These are phyloP conservation scores for Drosophila pegasa DNA, from an alignment of 2,888 invertebrate species.

Conservation along the genomic window DNA sequence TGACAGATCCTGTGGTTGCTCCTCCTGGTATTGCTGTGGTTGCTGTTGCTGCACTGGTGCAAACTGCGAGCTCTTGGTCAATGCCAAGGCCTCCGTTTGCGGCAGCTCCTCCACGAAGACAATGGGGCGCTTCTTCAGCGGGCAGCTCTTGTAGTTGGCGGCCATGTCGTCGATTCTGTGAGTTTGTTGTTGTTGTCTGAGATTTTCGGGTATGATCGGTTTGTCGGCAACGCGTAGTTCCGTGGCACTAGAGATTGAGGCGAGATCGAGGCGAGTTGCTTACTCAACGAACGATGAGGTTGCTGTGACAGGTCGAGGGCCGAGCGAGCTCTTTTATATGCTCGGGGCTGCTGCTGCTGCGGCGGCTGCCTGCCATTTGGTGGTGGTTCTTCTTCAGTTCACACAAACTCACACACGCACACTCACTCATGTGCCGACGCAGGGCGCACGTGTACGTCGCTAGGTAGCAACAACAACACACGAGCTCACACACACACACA, in stretches of 20 bases:
- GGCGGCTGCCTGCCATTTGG: constrained; percentile 53
- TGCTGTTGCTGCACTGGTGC: constrained; percentile 6
- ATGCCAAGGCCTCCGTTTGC: constrained; percentile 72
- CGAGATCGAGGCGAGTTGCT: constrained; percentile 62
- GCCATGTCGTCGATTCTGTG: constrained; percentile 53
- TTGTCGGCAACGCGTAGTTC: constrained; percentile 40
- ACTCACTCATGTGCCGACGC: constrained; percentile 25
- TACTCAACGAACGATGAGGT: constrained; percentile 80
- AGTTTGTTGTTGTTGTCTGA: constrained; percentile 6
- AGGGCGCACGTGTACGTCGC: constrained; percentile 58
- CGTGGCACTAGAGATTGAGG: constrained; percentile 37
- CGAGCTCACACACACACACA: constrained; percentile 19
- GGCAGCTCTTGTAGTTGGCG: constrained; percentile 93
- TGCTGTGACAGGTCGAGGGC: constrained; percentile 83
- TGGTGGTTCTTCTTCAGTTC: constrained; percentile 72
- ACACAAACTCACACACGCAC: constrained; percentile 34
- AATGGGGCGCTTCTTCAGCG: constrained; percentile 95
- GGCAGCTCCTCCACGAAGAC: constrained; percentile 87
- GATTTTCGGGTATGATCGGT: constrained; percentile 16
- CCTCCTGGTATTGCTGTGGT: constrained; percentile 33
- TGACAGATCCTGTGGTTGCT: constrained; percentile 83
- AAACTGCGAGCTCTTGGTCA: constrained; percentile 63
- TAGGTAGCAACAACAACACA: constrained; percentile 64
- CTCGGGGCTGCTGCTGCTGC: constrained; percentile 47
- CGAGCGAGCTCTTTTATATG: constrained; percentile 78